Base-by-base conservation (phyloP, 2,888 invertebrate genomes). In the Pristionchus exspectatus region DNA sequence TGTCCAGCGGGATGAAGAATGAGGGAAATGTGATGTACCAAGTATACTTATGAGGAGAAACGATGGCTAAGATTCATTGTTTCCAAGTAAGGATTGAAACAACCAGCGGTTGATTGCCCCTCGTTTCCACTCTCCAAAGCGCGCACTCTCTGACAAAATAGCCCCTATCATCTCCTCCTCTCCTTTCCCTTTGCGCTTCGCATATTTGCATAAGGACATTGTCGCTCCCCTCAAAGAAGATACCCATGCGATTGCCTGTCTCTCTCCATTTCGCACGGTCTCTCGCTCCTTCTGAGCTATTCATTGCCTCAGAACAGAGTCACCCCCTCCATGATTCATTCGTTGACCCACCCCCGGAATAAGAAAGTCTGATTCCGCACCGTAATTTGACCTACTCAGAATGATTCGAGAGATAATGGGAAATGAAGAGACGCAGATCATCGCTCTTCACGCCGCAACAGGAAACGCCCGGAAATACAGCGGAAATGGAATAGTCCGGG, bases 141-240 rank as follows among this genome's bases (percentile, higher is more conserved):
- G 38, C 77, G 44, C 38, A 24, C 38, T 18, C 77, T 16, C 38
- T 21, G n/a, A 77, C n/a, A 30, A 77, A 77, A 77, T 44, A 77
- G 77, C 72, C 87, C 54, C 50, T 69, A 50, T 69, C 66, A 69
- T 69, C 56, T 72, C 54, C 21, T 66, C 44, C 44, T 50, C 44
- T 50, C 44, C 44, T 10, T 38, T 38, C 69, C 27, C 56, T 27
- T 86, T 66, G 56, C 86, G 56, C 86, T 30, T 30, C 59, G 18
- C 84, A n/a, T 81, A 81, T 81, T 81, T 81, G 81, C 81, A 81
- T 81, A 81, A 54, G 12, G 14, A 81, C 5, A 50, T 50, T 10
- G 44, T 50, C 9, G 54, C 69, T 30, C 38, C 38, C 38, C 33
- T 72, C 30, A 33, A 21, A 30, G 18, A 69, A 69, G 69, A 77